Evolutionary conservation across 92 coral and sea anemone genomes (phyloP).

Genomic region (Zoanthus gigantus): DNA sequence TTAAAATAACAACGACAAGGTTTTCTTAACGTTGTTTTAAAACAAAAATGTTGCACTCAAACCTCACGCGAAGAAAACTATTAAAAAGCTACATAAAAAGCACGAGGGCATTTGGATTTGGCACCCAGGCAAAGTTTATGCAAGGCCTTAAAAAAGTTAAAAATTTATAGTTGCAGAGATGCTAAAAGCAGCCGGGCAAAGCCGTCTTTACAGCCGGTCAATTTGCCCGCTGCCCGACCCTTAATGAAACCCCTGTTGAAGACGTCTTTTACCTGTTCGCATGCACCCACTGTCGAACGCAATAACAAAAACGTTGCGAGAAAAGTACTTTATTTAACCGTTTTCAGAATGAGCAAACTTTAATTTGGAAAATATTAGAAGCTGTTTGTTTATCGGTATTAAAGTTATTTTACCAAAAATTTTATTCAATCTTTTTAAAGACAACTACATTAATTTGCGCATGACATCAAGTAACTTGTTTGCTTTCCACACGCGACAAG

Average conservation of each 20-base stretch:
- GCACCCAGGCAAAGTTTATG: no score
- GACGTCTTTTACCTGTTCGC: background rate
- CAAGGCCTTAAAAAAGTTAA: no score
- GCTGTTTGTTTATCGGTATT: background rate
- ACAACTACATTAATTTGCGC: no score
- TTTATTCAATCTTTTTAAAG: background rate
- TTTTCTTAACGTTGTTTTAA: no score
- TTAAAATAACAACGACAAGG: no score
- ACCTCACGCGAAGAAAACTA: background rate
- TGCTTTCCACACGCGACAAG: slow-evolving; percentile 5
- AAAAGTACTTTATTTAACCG: background rate
- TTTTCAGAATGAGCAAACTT: background rate
- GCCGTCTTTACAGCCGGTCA: no score
- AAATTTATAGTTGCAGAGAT: no score
- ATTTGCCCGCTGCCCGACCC: no score
- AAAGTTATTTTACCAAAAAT: background rate
- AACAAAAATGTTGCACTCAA: no score
- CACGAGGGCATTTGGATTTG: background rate
- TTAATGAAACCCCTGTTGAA: background rate
- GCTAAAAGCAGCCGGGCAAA: no score
- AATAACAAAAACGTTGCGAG: background rate
- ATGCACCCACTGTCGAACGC: background rate
- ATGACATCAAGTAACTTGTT: background rate
- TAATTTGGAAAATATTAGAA: background rate
- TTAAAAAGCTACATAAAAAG: background rate